Conservation (phyloP, 2,888 invertebrate genomes). For the Teleiodes luculella region DNA sequence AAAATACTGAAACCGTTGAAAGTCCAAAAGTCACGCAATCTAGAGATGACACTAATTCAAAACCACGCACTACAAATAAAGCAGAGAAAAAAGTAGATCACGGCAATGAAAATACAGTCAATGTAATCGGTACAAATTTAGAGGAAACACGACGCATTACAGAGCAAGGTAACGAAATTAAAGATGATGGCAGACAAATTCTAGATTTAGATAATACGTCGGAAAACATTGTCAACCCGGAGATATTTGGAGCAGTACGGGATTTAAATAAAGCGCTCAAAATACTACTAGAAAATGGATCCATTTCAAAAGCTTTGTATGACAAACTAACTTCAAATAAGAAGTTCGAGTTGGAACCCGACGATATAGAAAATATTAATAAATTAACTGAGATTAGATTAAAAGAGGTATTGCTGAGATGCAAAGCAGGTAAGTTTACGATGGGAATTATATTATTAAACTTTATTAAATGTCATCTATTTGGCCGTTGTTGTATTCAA, state of each 20-base stretch:
- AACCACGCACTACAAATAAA: constrained; percentile 7
- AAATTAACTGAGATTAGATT: constrained; percentile 53
- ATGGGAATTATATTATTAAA: no score
- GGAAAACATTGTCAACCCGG: constrained; percentile 29
- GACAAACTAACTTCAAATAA: constrained; percentile 64
- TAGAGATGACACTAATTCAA: constrained; percentile 21
- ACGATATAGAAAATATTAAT: constrained; percentile 73
- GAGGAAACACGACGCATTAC: neutral
- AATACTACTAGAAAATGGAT: constrained; percentile 52
- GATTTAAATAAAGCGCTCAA: constrained; percentile 49
- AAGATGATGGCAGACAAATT: constrained; percentile 40
- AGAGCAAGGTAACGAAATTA: constrained; percentile 21
- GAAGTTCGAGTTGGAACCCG: constrained; percentile 61
- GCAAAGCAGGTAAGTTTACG: constrained; percentile 55
- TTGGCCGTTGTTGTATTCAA: no score
- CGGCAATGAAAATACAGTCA: neutral
- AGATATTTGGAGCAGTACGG: constrained; percentile 33
- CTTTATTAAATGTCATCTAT: no score
- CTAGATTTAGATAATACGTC: constrained; percentile 39
- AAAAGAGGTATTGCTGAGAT: constrained; percentile 48
- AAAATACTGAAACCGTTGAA: constrained; percentile 33
- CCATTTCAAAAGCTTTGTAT: constrained; percentile 59
- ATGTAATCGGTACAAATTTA: neutral
- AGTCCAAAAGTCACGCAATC: constrained; percentile 32
- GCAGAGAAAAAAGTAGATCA: neutral